Percentiles rank a stretch among this genome's conserved stretches.
phyloP scores from a whole-genome alignment of 2,888 invertebrate species.

The Amiota communis region DNA sequence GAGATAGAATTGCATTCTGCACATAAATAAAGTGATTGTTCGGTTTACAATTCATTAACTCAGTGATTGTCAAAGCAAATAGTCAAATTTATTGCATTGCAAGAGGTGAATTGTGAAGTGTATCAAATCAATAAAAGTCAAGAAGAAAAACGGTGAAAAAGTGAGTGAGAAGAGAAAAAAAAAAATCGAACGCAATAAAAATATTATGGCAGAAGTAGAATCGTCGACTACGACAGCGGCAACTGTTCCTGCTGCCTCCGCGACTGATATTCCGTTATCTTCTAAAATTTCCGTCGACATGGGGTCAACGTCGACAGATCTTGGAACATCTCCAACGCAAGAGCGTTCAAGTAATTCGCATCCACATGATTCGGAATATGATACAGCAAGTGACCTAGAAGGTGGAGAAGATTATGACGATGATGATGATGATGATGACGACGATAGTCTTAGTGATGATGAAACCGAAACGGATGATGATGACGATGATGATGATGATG shows the following conservation, averaged over 20 bases:
- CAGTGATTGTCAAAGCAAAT: background rate
- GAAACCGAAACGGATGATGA: slow-evolving; percentile 60
- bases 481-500: slow-evolving; percentile 62
- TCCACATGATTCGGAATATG: slow-evolving; percentile 73
- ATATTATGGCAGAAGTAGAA: slow-evolving; percentile 72
- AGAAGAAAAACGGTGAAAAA: background rate
- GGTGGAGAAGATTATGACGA: slow-evolving; percentile 71
- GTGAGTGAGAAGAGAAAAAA: slow-evolving; percentile 37
- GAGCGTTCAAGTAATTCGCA: slow-evolving; percentile 71
- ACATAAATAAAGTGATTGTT: background rate
- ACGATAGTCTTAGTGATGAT: slow-evolving; percentile 59
- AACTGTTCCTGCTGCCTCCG: slow-evolving; percentile 42
- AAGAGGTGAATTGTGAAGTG: too few relatives aligned
- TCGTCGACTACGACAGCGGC: slow-evolving; percentile 56
- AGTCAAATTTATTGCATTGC: too few relatives aligned
- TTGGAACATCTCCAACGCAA: slow-evolving; percentile 70
- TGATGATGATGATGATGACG: slow-evolving; percentile 56
- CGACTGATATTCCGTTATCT: slow-evolving; percentile 59
- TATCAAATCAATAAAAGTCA: background rate
- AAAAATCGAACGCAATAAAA: slow-evolving; percentile 46
- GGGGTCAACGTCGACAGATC: slow-evolving; percentile 49
- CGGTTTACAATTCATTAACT: background rate
- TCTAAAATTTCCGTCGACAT: slow-evolving; percentile 50
- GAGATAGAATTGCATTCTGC: background rate
- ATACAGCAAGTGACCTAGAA: slow-evolving; percentile 73